Base-by-base conservation (phyloP, 2,797 vertebrate genomes). In the Arnoldichthys spilopterus region DNA sequence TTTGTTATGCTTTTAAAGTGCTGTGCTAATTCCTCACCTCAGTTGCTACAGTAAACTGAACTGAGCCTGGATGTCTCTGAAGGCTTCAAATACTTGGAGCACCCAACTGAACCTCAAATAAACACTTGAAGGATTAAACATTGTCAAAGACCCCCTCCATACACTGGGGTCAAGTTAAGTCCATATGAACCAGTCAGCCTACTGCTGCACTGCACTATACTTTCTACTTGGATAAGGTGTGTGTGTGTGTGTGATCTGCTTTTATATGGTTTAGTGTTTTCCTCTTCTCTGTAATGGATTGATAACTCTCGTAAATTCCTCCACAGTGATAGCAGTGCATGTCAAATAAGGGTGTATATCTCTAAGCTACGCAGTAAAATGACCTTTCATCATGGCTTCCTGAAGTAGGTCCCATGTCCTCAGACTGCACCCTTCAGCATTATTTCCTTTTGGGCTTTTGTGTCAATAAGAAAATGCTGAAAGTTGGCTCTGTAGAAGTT, bases 271-370 rank as follows among this genome's bases (percentile, higher is more conserved):
- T 74, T 61, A 54, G 56, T 72, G 64, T 72, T 64, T 77, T 71
- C 72, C 49, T 73, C 80, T 64, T 79, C 22, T 77, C 66, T 16
- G 37, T 83, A 80, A 84, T 84, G 71, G 68, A 84, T 84, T 82
- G 76, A 82, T 76, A 71, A 70, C 78, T 62, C 75, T 71, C 71
- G 40, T 81, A 84, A 83, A 83, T 84, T 81, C 83, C 70, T 81
- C 37, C 13, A 56, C 63, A 74, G 78, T 74, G 63, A 77, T 81
- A 79, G 73, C 70, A 83, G 64, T 45, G 34, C 37, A 78, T 64
- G 75, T 74, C 74, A 80, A 83, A 86, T 51, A 77, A 72, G 62
- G 73, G 81, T 74, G 72, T 84, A 78, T 53, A 30, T 79, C 66
- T 76, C 73, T 30, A 67, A 34, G 43, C 40, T 72, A 75, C 72